A percentile compares a stretch with the other conserved stretches of the same genome.
Evolutionary conservation across 1,140 invertebrate species (phyloP).

Genomic region (Xylocopa sonorina): DNA sequence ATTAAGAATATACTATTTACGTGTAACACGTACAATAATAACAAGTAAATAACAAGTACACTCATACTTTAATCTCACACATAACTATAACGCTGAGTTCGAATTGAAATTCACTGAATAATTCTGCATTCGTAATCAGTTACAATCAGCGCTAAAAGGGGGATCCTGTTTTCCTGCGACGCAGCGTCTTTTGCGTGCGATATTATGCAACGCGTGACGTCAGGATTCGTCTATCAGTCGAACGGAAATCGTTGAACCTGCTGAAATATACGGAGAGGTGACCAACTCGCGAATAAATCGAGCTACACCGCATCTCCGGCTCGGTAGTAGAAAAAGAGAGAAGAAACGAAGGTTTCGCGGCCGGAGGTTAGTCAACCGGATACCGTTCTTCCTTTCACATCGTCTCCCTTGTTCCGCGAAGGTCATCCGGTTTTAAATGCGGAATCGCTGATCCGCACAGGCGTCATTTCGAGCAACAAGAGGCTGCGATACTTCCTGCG

Average conservation of each 20-base stretch:
- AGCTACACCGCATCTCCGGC: not conserved
- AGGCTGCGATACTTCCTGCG: constrained; percentile 47
- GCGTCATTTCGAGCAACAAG: constrained; percentile 45
- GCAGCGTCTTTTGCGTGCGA: not conserved
- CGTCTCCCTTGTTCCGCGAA: constrained; percentile 51
- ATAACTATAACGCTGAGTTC: too few relatives aligned
- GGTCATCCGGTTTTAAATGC: constrained; percentile 65
- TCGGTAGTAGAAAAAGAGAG: not conserved
- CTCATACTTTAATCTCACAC: too few relatives aligned
- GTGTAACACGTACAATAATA: too few relatives aligned
- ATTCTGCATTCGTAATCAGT: not conserved
- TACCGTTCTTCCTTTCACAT: constrained; percentile 52
- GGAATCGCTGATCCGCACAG: constrained; percentile 51
- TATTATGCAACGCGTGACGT: not conserved
- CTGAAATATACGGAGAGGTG: not conserved
- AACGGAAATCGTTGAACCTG: not conserved
- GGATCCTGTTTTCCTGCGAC: not conserved
- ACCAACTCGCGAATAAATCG: not conserved
- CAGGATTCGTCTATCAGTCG: not conserved
- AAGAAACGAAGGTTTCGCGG: constrained; percentile 2
- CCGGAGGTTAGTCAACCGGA: constrained; percentile 9
- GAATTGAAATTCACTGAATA: not conserved
- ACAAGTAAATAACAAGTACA: too few relatives aligned
- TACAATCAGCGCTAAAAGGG: not conserved
- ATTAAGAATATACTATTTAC: too few relatives aligned